Base-by-base conservation (phyloP, 2,797 vertebrate genomes). In the Tenualosa ilisha region DNA sequence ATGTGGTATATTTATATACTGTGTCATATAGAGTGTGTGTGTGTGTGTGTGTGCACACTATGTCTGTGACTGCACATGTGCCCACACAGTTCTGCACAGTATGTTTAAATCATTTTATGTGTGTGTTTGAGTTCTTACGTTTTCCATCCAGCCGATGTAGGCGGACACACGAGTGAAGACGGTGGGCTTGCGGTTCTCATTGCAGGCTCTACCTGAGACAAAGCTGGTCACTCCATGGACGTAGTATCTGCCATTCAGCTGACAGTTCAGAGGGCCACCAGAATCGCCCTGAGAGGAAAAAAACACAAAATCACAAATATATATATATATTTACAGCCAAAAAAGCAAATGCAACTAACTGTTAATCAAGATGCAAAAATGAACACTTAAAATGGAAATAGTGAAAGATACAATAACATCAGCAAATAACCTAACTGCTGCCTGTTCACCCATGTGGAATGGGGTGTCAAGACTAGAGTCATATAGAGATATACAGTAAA, bases 141-240 rank as follows among this genome's bases (percentile, higher is more conserved):
- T 83, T 31, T 93, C 92, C 46, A 98, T 97, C 97, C 97, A 98
- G 93, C 94, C 90, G 91, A 91, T 94, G 92, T 97, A 97, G 88
- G 93, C 94, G 8, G 96, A 96, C 85, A 96, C 93, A 0, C 94
- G 92, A 17, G 96, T 96, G 93, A 96, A 97, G 83, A 96, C 95
- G 0, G 95, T 96, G 53, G 95, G 96, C 82, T 96, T 97, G 88
- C 0, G 90, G 86, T 85, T 1, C 12, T 93, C 50, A 6, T 98
- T 97, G 92, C 97, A 97, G 85, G 96, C 97, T 8, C 0, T 24
- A 1, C 91, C 87, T 49, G 97, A 97, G 86, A 97, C 96, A 20
- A 99, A 99, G 93, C 97, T 98, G 94, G 97, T 96, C 91, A 98
- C 95, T 0, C 97, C 97, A 0, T 97, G 96, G 86, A 98, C 95